Percentiles rank a stretch among this genome's conserved stretches.
phyloP scores from a whole-genome alignment of 2,888 invertebrate species.

The Cenopis cana region DNA sequence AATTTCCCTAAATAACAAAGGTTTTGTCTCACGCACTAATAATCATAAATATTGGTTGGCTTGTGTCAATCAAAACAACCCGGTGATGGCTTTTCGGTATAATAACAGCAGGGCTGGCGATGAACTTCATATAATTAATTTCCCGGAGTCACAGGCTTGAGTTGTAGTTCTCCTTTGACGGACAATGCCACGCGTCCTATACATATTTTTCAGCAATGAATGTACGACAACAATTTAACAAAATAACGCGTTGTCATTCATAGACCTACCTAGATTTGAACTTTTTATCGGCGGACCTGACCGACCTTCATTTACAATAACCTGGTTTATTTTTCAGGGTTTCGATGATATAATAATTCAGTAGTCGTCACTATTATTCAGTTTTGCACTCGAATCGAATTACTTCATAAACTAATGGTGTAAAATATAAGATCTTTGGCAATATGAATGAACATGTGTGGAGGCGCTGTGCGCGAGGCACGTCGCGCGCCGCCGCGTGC shows the following conservation, averaged over 20 bases:
- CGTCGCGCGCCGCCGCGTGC: constrained; percentile 50
- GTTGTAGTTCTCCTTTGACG: too few species aligned
- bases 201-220: too few species aligned
- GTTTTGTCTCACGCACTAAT: constrained; percentile 44
- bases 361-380: not conserved
- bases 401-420: not conserved
- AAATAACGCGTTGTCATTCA: too few species aligned
- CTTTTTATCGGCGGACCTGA: not conserved
- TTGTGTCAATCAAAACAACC: constrained; percentile 47
- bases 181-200: too few species aligned
- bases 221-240: not conserved
- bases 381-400: not conserved
- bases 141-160: too few species aligned
- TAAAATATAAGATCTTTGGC: not conserved
- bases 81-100: constrained; percentile 48
- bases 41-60: constrained; percentile 58
- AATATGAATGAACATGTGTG: not conserved
- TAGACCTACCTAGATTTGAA: not conserved
- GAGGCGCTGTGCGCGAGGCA: not conserved
- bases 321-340: not conserved
- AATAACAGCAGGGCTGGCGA: constrained; percentile 6
- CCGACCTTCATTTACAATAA: not conserved
- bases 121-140: not conserved
- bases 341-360: too few species aligned
- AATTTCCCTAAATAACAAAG: constrained; percentile 12